These are phyloP conservation scores for Tubulanus polymorphus DNA, from an alignment of 2,888 invertebrate genomes.

Conservation along the genomic window DNA sequence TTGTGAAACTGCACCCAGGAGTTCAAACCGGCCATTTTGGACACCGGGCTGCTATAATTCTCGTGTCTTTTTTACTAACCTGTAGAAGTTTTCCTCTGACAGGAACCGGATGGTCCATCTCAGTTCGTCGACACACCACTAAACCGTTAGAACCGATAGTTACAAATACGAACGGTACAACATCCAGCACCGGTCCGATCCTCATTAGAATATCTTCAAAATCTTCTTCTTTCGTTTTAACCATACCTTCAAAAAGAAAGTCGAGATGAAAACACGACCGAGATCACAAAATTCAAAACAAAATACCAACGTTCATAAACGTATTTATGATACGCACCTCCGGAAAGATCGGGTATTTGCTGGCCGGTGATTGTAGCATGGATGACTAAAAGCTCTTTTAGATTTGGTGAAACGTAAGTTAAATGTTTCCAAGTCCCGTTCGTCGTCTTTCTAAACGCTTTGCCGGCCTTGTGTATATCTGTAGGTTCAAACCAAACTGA, in stretches of 20 bases:
- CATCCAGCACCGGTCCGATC: too few species aligned
- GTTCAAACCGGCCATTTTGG: too few species aligned
- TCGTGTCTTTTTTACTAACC: background rate
- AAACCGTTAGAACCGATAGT: slow-evolving; percentile 41
- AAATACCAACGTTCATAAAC: too few species aligned
- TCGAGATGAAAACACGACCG: too few species aligned
- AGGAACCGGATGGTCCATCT: background rate
- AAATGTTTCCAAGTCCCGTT: slow-evolving; percentile 57
- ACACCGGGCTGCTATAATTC: too few species aligned
- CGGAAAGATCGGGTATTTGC: too few species aligned
- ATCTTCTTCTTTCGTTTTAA: too few species aligned
- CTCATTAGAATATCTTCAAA: too few species aligned
- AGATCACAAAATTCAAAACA: too few species aligned
- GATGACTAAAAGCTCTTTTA: slow-evolving; percentile 70
- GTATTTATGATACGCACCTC: too few species aligned
- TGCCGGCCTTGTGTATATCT: slow-evolving; percentile 71
- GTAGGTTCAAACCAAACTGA: slow-evolving; percentile 89
- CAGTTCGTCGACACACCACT: slow-evolving; percentile 23
- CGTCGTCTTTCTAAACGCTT: slow-evolving; percentile 68
- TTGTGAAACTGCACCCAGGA: too few species aligned
- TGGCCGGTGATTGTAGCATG: slow-evolving; percentile 44
- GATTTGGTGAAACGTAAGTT: slow-evolving; percentile 70
- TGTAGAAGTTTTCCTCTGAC: background rate
- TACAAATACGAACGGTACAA: slow-evolving; percentile 37
- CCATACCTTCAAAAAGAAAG: too few species aligned